Conservation (phyloP, 2,888 invertebrate species). For the Deroplatys truncata region DNA sequence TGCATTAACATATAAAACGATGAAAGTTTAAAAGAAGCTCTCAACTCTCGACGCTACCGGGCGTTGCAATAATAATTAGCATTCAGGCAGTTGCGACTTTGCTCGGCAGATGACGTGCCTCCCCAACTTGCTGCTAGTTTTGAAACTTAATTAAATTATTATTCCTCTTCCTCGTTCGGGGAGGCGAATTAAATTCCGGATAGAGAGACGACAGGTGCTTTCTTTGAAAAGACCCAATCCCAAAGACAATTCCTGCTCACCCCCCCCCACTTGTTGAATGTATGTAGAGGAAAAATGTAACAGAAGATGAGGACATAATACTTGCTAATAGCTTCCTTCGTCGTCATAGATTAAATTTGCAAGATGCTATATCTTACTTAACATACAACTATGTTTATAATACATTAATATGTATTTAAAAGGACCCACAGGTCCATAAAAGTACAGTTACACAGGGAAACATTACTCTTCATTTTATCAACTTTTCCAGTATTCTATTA, state of each 20-base stretch:
- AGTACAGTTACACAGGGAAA: too few relatives aligned
- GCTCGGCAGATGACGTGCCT: background rate
- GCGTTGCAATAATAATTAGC: background rate
- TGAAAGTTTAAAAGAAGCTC: background rate
- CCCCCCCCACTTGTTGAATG: background rate
- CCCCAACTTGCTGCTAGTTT: background rate
- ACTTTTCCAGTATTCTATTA: too few relatives aligned
- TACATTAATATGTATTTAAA: too few relatives aligned
- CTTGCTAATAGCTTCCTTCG: too few relatives aligned
- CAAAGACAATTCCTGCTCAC: too few relatives aligned
- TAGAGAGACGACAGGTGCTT: background rate
- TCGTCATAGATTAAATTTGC: too few relatives aligned
- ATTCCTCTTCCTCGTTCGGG: background rate
- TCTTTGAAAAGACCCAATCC: background rate
- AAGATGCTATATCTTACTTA: too few relatives aligned
- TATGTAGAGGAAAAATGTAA: background rate
- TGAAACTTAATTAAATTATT: slow-evolving; percentile 4
- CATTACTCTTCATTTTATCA: too few relatives aligned
- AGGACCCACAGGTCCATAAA: too few relatives aligned
- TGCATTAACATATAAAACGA: background rate
- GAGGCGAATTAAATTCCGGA: background rate
- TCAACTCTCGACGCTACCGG: background rate
- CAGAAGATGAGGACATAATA: background rate
- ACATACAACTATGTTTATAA: too few relatives aligned
- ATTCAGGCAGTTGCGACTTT: background rate